Evolutionary conservation across 2,888 invertebrate species (phyloP).

Genomic region (Teinopalpus imperialis): DNA sequence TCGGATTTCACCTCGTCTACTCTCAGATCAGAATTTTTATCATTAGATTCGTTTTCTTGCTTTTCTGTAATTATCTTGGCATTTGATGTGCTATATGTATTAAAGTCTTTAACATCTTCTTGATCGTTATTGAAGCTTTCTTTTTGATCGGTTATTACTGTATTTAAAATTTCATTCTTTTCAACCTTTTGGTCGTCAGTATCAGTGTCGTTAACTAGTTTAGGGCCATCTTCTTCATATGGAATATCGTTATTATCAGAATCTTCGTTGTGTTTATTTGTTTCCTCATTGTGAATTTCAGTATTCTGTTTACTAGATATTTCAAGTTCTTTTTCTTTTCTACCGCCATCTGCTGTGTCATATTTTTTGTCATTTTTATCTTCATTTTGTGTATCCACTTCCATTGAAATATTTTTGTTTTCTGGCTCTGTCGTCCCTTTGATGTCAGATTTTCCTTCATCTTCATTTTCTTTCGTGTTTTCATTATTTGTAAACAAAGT

Average conservation of each 20-base stretch:
- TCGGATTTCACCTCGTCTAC: conserved; percentile 6
- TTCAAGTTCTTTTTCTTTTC: conserved; percentile 24
- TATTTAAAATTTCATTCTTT: conserved; percentile 29
- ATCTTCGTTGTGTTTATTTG: not conserved
- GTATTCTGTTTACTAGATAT: conserved; percentile 9
- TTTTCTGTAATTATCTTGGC: conserved; percentile 7
- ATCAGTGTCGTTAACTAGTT: too few relatives aligned
- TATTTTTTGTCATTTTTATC: conserved; percentile 27
- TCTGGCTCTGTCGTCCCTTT: conserved; percentile 16
- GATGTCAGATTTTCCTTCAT: conserved; percentile 35
- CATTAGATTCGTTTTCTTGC: conserved; percentile 1
- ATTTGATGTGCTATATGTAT: conserved; percentile 2
- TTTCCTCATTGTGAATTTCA: conserved; percentile 13
- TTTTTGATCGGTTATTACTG: not conserved
- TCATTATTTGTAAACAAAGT: conserved; percentile 19
- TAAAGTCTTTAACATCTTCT: not conserved
- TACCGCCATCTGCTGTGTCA: conserved; percentile 12
- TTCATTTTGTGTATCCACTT: conserved; percentile 17
- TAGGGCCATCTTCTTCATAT: conserved; percentile 7
- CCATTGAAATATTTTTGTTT: conserved; percentile 15
- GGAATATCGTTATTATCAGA: conserved; percentile 21
- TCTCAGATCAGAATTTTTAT: not conserved
- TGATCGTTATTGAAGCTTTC: not conserved
- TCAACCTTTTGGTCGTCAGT: conserved; percentile 32
- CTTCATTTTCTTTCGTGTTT: conserved; percentile 25